Evolutionary conservation across 2,888 invertebrate genomes (phyloP), one percentile per base, ranked within the genome.

Genomic region (Erebia palarica): DNA sequence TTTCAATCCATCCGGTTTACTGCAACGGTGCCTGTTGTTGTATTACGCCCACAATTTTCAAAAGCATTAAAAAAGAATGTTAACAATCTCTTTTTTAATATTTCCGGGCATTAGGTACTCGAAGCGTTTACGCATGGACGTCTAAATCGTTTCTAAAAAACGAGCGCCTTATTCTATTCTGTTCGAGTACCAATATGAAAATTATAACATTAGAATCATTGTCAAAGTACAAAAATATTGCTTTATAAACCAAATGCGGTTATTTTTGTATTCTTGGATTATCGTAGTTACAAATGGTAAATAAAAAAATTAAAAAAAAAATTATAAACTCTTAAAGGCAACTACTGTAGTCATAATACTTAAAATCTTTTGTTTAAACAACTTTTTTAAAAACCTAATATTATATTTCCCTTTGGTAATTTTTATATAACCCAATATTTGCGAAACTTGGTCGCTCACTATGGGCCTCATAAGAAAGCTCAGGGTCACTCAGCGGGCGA

Each of bases 51-150:
- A 64, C 27, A 11, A 21, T 57, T 60, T 61, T 60, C 1, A 59
- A 55, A 27, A 63, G 57, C 53, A 59, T 42, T 53, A 42, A 9
- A 67, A 61, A 55, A 47, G 60, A 69, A 69, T 14, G 42, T 11
- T 47, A 66, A 57, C 18, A 65, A 47, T 61, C 55, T 27, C 27
- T 72, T 68, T 65, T 73, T 73, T 47, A 16, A 65, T 55, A 67
- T 65, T 64, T 65, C 51, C 65, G 64, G 65, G 36, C 27, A 14
- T 68, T 47, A 55, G 21, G 21, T 21, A 27, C 27, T 27, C 51
- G 51, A 36, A 21, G 63, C 63, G 16, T 72, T 69, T 72, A 69
- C 66, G 72, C 69, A 72, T 69, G 63, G 57, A 36, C 63, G 69
- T 9, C 49, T 63, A 53, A 66, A 66, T 59, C 51, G 61, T 21